Percentiles rank a stretch among this genome's conserved stretches.
phyloP scores from a whole-genome alignment of 2,888 invertebrate species.

The Diachrysia chrysitis region DNA sequence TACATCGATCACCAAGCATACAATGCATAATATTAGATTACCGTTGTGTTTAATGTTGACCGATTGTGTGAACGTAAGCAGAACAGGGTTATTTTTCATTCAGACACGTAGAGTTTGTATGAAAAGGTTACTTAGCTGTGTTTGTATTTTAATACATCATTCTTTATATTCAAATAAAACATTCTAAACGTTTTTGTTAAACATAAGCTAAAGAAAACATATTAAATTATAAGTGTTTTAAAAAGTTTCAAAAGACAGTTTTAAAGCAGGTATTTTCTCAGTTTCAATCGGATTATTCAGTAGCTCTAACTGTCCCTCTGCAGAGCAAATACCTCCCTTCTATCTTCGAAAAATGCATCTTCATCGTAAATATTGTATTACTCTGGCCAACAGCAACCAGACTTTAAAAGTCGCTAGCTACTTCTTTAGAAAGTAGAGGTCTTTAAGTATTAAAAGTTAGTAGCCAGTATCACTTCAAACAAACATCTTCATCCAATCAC shows the following conservation, averaged over 20 bases:
- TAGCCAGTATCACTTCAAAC: background rate
- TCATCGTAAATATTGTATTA: too few relatives aligned
- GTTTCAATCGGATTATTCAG: too few relatives aligned
- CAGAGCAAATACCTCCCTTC: too few relatives aligned
- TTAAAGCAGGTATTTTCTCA: too few relatives aligned
- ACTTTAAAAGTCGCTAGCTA: background rate
- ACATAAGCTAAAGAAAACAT: background rate
- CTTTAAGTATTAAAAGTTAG: background rate
- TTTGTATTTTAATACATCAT: slow-evolving; percentile 1
- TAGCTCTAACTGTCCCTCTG: too few relatives aligned
- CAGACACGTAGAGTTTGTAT: background rate
- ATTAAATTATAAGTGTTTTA: too few relatives aligned
- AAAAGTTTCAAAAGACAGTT: too few relatives aligned
- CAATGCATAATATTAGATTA: slow-evolving; percentile 44
- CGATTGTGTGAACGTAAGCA: slow-evolving; percentile 14
- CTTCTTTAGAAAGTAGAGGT: background rate
- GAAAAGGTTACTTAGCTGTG: background rate
- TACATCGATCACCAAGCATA: slow-evolving; percentile 33
- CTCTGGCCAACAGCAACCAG: background rate
- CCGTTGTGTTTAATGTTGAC: slow-evolving; percentile 32
- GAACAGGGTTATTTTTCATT: background rate
- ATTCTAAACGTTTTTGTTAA: background rate
- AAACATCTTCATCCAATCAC: slow-evolving; percentile 1
- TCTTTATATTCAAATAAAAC: background rate
- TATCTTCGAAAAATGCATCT: too few relatives aligned